These are phyloP conservation scores for Gisinianus flammeolus DNA, from an alignment of 2,888 invertebrate genomes.

Conservation along the genomic window DNA sequence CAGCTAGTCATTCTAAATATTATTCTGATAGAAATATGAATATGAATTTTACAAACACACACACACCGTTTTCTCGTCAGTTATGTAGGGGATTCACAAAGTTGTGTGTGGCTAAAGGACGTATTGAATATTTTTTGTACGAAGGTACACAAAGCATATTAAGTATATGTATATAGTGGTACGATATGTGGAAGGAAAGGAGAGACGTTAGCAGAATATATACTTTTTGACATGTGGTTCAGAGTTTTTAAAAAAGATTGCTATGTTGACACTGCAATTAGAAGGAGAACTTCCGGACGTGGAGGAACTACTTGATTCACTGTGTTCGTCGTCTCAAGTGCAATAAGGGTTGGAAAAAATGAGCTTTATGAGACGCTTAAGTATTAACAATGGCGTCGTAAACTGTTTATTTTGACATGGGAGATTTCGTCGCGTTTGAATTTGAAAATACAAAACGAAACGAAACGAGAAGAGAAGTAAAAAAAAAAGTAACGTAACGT, in stretches of 20 bases:
- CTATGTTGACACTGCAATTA: slow-evolving; percentile 33
- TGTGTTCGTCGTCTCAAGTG: not conserved
- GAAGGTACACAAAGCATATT: not conserved
- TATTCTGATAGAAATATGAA: not conserved
- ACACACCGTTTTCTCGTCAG: not conserved
- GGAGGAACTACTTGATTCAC: not conserved
- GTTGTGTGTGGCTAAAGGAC: no score
- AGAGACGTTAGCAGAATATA: not conserved
- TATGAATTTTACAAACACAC: not conserved
- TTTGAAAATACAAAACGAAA: not conserved
- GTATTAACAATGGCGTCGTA: slow-evolving; percentile 25
- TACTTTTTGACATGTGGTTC: slow-evolving; percentile 21
- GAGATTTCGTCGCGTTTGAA: no score
- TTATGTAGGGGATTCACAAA: not conserved
- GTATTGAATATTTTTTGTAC: no score
- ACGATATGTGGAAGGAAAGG: not conserved
- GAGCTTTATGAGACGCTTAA: not conserved
- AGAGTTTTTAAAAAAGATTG: slow-evolving; percentile 16
- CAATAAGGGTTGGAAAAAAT: not conserved
- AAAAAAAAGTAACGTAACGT: not conserved
- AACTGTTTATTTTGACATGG: slow-evolving; percentile 31
- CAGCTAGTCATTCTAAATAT: not conserved
- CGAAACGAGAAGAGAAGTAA: not conserved
- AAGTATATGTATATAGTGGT: not conserved
- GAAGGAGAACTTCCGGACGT: slow-evolving; percentile 25